Evolutionary conservation across 2,797 vertebrate species (phyloP), one percentile per base, ranked within the genome.

Genomic region (Kryptolebias ocellatus): DNA sequence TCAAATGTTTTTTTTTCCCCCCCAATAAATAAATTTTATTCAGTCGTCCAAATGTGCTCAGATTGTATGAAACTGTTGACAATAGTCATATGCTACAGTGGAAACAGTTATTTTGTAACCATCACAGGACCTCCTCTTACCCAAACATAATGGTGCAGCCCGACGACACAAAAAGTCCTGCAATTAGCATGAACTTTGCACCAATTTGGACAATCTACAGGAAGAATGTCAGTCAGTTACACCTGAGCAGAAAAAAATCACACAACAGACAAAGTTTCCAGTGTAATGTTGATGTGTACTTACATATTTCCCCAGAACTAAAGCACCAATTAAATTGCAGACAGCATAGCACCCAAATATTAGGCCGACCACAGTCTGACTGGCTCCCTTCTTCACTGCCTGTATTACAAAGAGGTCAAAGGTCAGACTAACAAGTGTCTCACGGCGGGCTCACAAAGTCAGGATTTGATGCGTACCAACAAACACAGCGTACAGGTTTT

Each of bases 311-410:
- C 97, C 98, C 84, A 97, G 61, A 69, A 97, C 39, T 87, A 99
- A 89, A 37, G 96, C 94, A 57, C 94, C 46, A 64, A 94, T 66
- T 77, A 99, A 87, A 74, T 96, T 94, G 83, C 91, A 92, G 55
- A 98, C 64, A 20, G 98, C 96, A 64, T 95, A 99, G 83, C 95
- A 96, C 67, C 98, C 97, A 79, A 99, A 99, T 88, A 99, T 97
- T 67, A 97, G 83, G 1, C 98, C 98, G 47, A 96, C 88, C 31
- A 94, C 3, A 0, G 96, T 95, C 74, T 95, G 94, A 85, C 89
- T 96, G 64, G 91, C 95, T 67, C 95, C 96, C 81, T 99, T 99
- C 79, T 95, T 96, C 76, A 91, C 72, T 44, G 97, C 97, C 98
- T 99, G 90, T 8, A 80, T 1, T 39, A 47, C 51, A 79, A 81